Evolutionary conservation across 2,113 vertebrate species (phyloP), one percentile per base, ranked within the genome.

Genomic region (Grammomys dolichurus): DNA sequence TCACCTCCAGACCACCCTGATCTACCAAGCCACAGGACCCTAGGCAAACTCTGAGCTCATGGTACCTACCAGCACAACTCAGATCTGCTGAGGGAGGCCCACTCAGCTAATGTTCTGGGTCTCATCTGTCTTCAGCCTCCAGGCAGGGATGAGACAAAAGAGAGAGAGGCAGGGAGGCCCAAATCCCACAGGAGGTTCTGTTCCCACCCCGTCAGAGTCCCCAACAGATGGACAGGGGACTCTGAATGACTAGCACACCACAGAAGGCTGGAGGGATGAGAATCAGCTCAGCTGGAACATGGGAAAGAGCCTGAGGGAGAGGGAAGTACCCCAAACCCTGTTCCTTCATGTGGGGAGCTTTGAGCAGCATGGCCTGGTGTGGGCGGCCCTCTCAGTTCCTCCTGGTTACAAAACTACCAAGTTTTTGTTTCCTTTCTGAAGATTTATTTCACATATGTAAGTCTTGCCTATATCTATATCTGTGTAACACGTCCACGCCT

Each of bases 161-260:
- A 67, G 60, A 77, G 28, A 67, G 60, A 77, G 63, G 40, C 40
- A 31, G 31, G 20, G n/a, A 89, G 92, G 89, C 77, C 75, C 12
- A 46, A 87, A 94, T 58, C 87, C 63, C 36, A 43, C 3, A 0
- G 11, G 40, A 56, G 70, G 33, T 24, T 87, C 77, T 93, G 73
- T 87, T 90, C 93, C 93, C 90, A 85, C 63, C 81, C 63, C 92
- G 77, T 94, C 95, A 76, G 92, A 93, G 65, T 84, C 88, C 56
- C 88, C 65, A 76, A 87, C 91, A 95, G 80, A 95, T 22, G 40
- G 76, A 96, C n/a, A 16, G 22, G 76, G 46, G 28, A 33, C 92
- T 94, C 94, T 94, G 91, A 96, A 81, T 94, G 76, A 95, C 77
- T 91, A 92, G 97, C 91, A 60, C 92, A 90, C 88, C 85, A 90